Conservation (phyloP, 2,797 vertebrate species). For the Halcyon badia region DNA sequence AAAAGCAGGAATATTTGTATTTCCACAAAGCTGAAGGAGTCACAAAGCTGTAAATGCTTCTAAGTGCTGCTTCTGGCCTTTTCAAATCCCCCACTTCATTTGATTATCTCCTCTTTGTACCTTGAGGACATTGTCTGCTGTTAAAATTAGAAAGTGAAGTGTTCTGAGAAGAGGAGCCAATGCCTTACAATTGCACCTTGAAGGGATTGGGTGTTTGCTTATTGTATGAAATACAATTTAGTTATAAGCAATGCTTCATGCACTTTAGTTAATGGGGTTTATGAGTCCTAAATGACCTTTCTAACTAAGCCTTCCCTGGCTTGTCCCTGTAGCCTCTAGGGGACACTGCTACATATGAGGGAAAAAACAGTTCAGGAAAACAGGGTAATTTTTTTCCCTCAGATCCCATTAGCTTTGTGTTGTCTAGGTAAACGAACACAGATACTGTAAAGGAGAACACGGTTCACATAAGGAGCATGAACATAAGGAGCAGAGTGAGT, state of each 20-base stretch:
- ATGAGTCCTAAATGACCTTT: conserved; percentile 48
- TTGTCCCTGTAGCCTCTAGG: background rate
- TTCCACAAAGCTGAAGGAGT: background rate
- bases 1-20: background rate
- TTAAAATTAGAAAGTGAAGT: conserved; percentile 22
- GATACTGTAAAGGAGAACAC: background rate
- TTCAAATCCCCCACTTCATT: conserved; percentile 1
- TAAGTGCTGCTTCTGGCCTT: background rate
- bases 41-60: background rate
- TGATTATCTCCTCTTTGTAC: background rate
- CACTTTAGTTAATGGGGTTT: conserved; percentile 31
- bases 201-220: conserved; percentile 2
- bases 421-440: background rate
- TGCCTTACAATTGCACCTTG: background rate
- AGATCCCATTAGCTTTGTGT: conserved; percentile 7
- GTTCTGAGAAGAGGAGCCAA: background rate
- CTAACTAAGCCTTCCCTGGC: background rate
- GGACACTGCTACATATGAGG: background rate
- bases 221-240: conserved; percentile 3
- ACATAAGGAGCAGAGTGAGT: background rate
- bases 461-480: background rate
- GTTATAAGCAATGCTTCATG: background rate
- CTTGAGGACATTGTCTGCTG: background rate
- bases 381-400: background rate
- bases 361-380: background rate